Percentiles rank a stretch among this genome's conserved stretches.
Conservation (phyloP, 2,888 invertebrate species). For the Ecdyonurus torrentis region DNA sequence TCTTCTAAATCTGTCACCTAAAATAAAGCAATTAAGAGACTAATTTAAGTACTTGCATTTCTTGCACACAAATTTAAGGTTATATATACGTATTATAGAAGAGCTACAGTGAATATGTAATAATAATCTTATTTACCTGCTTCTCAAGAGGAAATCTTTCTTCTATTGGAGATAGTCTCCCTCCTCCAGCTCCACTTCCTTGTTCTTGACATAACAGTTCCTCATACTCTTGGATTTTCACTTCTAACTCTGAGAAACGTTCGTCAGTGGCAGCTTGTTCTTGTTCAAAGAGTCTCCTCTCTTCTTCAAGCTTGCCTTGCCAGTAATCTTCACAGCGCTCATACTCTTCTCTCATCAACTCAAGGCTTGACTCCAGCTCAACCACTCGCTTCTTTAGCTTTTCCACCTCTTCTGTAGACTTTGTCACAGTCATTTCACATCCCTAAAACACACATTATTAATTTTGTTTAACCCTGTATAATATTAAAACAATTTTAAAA, state of each 20-base stretch:
- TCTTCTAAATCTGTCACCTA: constrained; percentile 51
- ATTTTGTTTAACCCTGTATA: background rate
- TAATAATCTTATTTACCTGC: constrained; percentile 26
- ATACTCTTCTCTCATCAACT: constrained; percentile 57
- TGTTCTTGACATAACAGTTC: constrained; percentile 42
- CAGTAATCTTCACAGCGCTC: constrained; percentile 80
- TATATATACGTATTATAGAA: background rate
- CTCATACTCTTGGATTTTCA: constrained; percentile 65
- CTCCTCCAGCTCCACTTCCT: constrained; percentile 26
- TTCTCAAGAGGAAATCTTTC: constrained; percentile 55
- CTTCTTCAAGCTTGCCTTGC: constrained; percentile 60
- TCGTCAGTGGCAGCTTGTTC: constrained; percentile 61
- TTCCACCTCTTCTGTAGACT: constrained; percentile 25
- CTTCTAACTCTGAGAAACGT: constrained; percentile 52
- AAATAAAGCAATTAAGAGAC: too few relatives aligned
- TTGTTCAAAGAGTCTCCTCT: constrained; percentile 48
- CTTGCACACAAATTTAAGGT: background rate
- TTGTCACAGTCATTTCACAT: too few relatives aligned
- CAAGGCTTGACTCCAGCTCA: constrained; percentile 55
- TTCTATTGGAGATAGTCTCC: constrained; percentile 55
- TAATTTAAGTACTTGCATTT: too few relatives aligned
- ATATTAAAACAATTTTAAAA: background rate
- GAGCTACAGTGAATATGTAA: background rate
- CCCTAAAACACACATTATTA: background rate
- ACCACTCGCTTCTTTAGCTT: constrained; percentile 33